These are phyloP conservation scores for Pelodytes ibericus DNA, from an alignment of 2,797 vertebrate genomes.

Conservation along the genomic window DNA sequence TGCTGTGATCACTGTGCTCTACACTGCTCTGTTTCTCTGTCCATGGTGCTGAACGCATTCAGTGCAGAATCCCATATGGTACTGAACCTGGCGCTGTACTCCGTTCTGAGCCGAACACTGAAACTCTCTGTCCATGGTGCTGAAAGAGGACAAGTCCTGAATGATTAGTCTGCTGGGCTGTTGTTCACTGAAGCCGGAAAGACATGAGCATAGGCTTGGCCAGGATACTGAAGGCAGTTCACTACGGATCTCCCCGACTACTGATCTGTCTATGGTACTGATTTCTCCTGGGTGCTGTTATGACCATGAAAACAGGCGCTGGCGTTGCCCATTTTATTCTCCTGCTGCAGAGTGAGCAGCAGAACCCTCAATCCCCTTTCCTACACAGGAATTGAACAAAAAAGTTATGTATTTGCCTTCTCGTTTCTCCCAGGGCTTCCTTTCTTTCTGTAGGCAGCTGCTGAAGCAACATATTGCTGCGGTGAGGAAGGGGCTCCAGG, in stretches of 20 bases:
- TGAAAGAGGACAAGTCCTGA: constrained; percentile 53
- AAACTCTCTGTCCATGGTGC: constrained; percentile 63
- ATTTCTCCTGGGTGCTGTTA: not conserved
- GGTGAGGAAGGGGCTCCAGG: constrained; percentile 58
- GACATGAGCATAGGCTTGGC: not conserved
- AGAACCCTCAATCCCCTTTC: not conserved
- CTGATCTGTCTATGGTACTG: not conserved
- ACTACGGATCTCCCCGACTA: not conserved
- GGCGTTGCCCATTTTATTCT: not conserved
- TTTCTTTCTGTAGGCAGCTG: constrained; percentile 54
- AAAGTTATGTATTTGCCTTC: constrained; percentile 66
- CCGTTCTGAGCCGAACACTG: not conserved
- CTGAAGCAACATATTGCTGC: constrained; percentile 59
- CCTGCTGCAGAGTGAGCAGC: not conserved
- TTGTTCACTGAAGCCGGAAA: constrained; percentile 57
- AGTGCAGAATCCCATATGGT: not conserved
- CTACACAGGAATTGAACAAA: constrained; percentile 4
- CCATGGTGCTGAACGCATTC: constrained; percentile 24
- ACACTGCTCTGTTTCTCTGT: not conserved
- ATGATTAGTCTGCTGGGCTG: constrained; percentile 54
- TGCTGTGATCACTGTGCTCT: constrained; percentile 9
- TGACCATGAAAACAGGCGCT: not conserved
- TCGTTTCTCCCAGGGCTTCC: constrained; percentile 47
- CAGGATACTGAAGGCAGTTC: not conserved
- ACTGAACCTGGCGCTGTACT: not conserved